Conservation (phyloP, 1,140 invertebrate genomes). For the Ceratosolen solmsi region DNA sequence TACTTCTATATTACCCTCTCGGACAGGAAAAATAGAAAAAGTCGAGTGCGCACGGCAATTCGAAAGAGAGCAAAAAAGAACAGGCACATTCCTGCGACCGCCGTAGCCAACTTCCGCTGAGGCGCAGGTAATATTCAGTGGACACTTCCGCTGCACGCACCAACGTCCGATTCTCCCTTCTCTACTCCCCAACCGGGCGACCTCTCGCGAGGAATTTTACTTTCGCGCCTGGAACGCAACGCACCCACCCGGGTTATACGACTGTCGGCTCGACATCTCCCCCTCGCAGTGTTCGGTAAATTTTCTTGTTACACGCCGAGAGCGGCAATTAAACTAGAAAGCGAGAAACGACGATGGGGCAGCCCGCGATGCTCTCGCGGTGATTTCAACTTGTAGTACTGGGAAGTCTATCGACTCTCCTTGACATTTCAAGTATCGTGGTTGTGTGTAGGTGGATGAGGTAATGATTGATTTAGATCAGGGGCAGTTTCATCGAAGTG, state of each 20-base stretch:
- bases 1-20: neutral
- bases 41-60: no score
- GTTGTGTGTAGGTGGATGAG: no score
- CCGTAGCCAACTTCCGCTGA: constrained; percentile 1
- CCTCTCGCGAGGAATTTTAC: constrained; percentile 21
- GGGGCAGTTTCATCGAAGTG: no score
- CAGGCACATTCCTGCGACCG: neutral
- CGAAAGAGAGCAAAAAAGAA: neutral
- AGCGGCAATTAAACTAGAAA: no score
- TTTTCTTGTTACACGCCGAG: no score
- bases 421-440: no score
- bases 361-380: no score
- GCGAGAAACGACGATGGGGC: no score
- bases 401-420: no score
- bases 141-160: neutral
- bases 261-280: neutral
- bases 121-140: neutral
- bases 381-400: no score
- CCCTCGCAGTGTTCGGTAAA: no score
- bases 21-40: neutral
- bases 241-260: neutral
- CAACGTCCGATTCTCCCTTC: neutral
- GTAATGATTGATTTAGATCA: no score
- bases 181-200: neutral
- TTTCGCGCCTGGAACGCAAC: neutral